Evolutionary conservation across 2,113 vertebrate species (phyloP), one percentile per base, ranked within the genome.

Genomic region (Platanista minor): DNA sequence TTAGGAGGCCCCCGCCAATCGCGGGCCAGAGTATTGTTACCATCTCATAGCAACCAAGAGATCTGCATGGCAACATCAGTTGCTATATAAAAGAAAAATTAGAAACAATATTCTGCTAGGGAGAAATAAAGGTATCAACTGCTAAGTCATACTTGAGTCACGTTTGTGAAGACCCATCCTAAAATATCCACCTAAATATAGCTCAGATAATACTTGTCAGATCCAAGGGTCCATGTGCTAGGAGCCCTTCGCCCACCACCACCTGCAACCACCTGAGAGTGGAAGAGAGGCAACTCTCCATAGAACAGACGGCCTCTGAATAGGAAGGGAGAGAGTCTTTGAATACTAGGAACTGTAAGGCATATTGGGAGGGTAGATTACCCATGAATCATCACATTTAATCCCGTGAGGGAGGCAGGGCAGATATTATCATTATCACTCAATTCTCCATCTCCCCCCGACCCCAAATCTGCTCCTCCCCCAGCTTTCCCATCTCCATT

Each of bases 1-100:
- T 1, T 23, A 20, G 81, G 75, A 96, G 23, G 64, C 59, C 67
- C 18, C 0, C 84, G 18, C 90, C 92, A 97, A 97, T 98, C 67
- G 5, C 29, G 21, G 91, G 95, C 86, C 97, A 87, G 0, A 33
- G 71, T 41, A 84, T 94, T 78, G 91, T 90, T 92, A 85, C 88
- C 96, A 97, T 97, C 97, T 97, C 97, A 96, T 59, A 96, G 96
- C 97, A 98, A 96, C 90, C 86, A 57, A 43, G 71, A 78, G 95
- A 98, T 97, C 96, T 97, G 93, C 94, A 94, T 97, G 94, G 97
- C 97, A 98, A 97, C 96, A 97, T 94, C 80, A 85, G 97, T 93
- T 96, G 94, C 97, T 93, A 57, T 31, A 66, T 57, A 81, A 77
- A 90, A 94, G 94, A 98, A 97, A 95, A 98, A 97, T 72, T 78